Percentiles rank a stretch among this genome's conserved stretches.
Evolutionary conservation across 2,797 vertebrate species (phyloP).

Genomic region (Austrolebias charrua): DNA sequence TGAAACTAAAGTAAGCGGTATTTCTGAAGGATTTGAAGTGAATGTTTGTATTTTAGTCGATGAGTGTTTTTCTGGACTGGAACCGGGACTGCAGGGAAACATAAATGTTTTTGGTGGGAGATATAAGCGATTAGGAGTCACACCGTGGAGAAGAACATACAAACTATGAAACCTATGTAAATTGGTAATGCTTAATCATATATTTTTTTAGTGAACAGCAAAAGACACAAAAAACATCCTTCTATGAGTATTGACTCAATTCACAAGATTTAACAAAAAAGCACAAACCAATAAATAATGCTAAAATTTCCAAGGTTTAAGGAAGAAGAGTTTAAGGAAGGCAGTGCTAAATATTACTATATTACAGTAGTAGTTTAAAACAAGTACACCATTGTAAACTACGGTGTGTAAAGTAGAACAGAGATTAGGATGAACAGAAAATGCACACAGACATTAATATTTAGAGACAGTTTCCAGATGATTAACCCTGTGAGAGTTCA

Average conservation of each 20-base stretch:
- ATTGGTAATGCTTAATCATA: background rate
- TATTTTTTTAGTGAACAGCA: background rate
- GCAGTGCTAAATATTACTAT: slow-evolving; percentile 1
- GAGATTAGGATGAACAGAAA: background rate
- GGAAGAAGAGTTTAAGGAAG: background rate
- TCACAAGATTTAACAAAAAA: background rate
- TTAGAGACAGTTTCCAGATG: slow-evolving; percentile 35
- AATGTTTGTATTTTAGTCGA: too few relatives aligned
- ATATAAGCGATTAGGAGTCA: too few relatives aligned
- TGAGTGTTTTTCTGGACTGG: too few relatives aligned
- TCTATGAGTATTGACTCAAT: background rate
- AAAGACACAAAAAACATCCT: background rate
- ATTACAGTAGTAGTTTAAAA: background rate
- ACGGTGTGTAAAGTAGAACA: slow-evolving; percentile 6
- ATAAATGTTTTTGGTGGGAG: too few relatives aligned
- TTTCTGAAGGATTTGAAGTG: too few relatives aligned
- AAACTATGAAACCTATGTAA: background rate
- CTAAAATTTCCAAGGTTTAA: slow-evolving; percentile 4
- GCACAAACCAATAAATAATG: background rate
- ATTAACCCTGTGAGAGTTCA: slow-evolving; percentile 30
- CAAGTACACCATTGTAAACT: background rate
- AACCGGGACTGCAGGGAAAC: too few relatives aligned
- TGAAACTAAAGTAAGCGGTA: too few relatives aligned
- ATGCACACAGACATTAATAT: slow-evolving; percentile 31
- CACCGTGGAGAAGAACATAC: too few relatives aligned